Conservation (phyloP, 2,888 invertebrate species). For the Neria commutata region DNA sequence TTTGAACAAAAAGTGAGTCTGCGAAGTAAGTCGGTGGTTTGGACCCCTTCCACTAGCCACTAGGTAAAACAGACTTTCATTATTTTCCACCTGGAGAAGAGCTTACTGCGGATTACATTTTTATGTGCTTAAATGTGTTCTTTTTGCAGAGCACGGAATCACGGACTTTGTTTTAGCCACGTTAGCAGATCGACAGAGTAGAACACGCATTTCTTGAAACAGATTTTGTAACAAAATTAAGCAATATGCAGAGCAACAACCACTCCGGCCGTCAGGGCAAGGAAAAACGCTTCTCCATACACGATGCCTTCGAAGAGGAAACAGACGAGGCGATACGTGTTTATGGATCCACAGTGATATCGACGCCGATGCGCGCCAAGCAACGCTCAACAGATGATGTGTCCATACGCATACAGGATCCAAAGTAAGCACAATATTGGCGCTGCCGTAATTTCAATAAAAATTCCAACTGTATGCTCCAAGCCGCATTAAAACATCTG, state of each 20-base stretch:
- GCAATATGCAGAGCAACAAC: constrained; percentile 40
- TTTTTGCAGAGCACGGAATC: no score
- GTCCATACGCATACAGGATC: constrained; percentile 64
- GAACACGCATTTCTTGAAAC: no score
- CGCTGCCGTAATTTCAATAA: background rate
- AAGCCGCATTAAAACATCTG: background rate
- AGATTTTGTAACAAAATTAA: no score
- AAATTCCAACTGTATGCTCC: background rate
- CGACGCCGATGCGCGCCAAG: constrained; percentile 70
- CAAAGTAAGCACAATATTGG: constrained; percentile 55
- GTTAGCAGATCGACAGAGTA: no score
- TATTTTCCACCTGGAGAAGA: no score
- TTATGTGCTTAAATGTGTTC: no score
- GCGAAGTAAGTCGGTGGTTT: no score
- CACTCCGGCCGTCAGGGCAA: constrained; percentile 29
- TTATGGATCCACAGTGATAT: constrained; percentile 77
- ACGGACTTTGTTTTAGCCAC: no score
- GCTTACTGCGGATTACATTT: no score
- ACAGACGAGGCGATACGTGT: constrained; percentile 83
- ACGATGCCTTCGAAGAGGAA: constrained; percentile 85
- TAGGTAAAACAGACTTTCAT: no score
- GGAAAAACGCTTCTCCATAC: constrained; percentile 78
- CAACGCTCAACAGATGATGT: constrained; percentile 66
- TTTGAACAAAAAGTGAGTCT: no score
- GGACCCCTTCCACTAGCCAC: no score